These are phyloP conservation scores for Platysternon megacephalum DNA, from an alignment of 2,113 vertebrate species.

Conservation along the genomic window DNA sequence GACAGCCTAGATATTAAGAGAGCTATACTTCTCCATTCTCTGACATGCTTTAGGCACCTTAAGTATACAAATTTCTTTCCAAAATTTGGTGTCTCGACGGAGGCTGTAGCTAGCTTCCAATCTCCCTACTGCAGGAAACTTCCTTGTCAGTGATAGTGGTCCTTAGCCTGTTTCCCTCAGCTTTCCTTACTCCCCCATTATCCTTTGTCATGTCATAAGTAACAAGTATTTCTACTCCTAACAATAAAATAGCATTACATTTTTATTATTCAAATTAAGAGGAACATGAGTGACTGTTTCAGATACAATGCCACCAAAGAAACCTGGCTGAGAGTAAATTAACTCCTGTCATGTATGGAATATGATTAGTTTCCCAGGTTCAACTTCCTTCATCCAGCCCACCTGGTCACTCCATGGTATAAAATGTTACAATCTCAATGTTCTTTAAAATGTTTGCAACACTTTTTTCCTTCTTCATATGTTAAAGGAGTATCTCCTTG, in stretches of 20 bases:
- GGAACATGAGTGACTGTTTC: conserved; percentile 51
- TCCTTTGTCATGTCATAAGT: neutral
- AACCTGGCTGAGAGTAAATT: neutral
- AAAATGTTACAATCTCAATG: neutral
- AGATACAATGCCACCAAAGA: neutral
- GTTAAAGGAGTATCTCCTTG: neutral
- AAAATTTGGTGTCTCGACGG: neutral
- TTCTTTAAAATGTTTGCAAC: neutral
- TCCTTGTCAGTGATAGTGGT: neutral
- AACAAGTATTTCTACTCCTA: conserved; percentile 43
- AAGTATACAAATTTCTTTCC: neutral
- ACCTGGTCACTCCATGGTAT: neutral
- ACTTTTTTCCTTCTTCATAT: accelerated
- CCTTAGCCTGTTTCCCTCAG: neutral
- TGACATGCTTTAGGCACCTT: neutral
- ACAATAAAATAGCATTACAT: conserved; percentile 72
- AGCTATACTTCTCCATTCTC: neutral
- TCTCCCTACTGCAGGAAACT: neutral
- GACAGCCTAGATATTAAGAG: neutral
- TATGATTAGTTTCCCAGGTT: neutral
- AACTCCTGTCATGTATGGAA: neutral
- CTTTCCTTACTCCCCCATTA: neutral
- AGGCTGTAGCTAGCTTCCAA: neutral
- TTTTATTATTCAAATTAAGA: conserved; percentile 51
- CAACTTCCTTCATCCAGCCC: neutral